Evolutionary conservation across 2,113 vertebrate genomes (phyloP).

Genomic region (Lepus europaeus): DNA sequence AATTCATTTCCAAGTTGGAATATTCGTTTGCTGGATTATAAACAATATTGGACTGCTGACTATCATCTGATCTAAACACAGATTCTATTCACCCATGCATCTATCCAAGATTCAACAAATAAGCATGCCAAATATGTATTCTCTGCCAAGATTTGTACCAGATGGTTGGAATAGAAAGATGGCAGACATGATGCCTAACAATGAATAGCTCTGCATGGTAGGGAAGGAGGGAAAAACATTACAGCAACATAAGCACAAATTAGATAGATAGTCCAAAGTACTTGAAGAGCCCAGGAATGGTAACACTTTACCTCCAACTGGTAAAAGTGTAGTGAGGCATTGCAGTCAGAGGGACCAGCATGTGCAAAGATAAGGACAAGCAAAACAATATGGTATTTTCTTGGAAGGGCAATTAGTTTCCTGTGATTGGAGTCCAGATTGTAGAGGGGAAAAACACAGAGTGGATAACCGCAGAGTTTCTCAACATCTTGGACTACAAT

Average conservation of each 20-base stretch:
- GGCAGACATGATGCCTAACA: neutral
- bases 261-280: neutral
- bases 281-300: neutral
- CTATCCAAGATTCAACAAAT: slow-evolving; percentile 24
- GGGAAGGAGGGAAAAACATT: neutral
- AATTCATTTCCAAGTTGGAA: slow-evolving; percentile 43
- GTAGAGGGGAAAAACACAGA: neutral
- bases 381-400: neutral
- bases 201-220: neutral
- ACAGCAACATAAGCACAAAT: neutral
- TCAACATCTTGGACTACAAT: neutral
- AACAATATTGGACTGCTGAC: neutral
- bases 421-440: neutral
- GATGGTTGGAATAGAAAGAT: neutral
- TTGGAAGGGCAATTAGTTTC: neutral
- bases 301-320: slow-evolving; percentile 6
- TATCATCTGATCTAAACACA: slow-evolving; percentile 9
- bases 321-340: neutral
- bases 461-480: neutral
- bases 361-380: neutral
- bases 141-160: slow-evolving; percentile 16
- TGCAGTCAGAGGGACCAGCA: neutral
- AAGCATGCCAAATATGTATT: neutral
- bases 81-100: neutral
- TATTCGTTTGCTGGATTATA: slow-evolving; percentile 19